Conservation (phyloP, 2,888 invertebrate genomes). For the Hydroisotoma schaefferi region DNA sequence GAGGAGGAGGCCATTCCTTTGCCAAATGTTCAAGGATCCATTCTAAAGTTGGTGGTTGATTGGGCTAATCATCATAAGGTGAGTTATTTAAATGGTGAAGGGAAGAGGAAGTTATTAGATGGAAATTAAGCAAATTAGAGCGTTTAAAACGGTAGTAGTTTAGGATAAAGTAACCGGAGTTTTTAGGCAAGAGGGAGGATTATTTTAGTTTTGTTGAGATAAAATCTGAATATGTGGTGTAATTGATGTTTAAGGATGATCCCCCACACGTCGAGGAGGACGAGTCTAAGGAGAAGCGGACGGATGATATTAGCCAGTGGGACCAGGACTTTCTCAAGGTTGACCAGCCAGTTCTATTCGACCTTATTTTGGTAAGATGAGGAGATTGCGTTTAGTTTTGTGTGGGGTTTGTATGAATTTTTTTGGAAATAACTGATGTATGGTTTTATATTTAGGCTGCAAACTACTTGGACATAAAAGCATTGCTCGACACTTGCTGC, state of each 20-base stretch:
- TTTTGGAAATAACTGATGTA: not conserved
- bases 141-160: too few relatives aligned
- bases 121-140: not conserved
- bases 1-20: constrained; percentile 87
- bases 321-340: constrained; percentile 98
- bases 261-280: constrained; percentile 40
- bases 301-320: constrained; percentile 98
- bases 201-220: too few relatives aligned
- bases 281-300: constrained; percentile 60
- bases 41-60: constrained; percentile 62
- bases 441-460: constrained; percentile 64
- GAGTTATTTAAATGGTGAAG: not conserved
- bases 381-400: too few relatives aligned
- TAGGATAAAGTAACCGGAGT: too few relatives aligned
- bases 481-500: constrained; percentile 93
- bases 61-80: constrained; percentile 93
- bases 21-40: constrained; percentile 93
- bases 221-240: too few relatives aligned
- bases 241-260: too few relatives aligned
- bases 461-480: constrained; percentile 94
- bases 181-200: too few relatives aligned
- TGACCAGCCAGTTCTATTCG: constrained; percentile 93
- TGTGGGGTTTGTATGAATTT: too few relatives aligned
- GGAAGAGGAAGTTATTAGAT: not conserved
- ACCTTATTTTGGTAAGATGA: constrained; percentile 73